Base-by-base conservation (phyloP, 1,140 invertebrate species). In the Psilanteris sp. region DNA sequence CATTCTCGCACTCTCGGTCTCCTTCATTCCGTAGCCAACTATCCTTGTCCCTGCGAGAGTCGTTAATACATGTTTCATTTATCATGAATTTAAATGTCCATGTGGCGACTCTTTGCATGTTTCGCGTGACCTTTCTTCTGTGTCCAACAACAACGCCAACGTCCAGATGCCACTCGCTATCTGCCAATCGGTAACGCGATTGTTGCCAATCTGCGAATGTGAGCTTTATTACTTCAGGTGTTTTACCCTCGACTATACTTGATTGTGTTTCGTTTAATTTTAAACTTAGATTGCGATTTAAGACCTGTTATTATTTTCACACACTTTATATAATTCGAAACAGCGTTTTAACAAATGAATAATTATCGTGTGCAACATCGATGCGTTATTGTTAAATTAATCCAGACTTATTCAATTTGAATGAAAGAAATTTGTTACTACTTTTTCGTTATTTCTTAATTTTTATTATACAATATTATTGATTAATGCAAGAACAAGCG, bases 51-150 rank as follows among this genome's bases (percentile, higher is more conserved):
- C 22, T 18, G 29, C 29, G 3, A 67, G 39, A 67, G 18, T 20
- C 31, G 50, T 46, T 67, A 62, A 74, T 67, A 59, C 61, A 52
- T 61, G 71, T 74, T 74, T 61, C 71, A 62, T 62, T 72, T 55
- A 72, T 72, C 57, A 62, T 55, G 48, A 46, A 72, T 59, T 55
- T 55, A 55, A 55, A 72, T 55, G 48, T 39, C 55, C 32, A 27
- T 48, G 39, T 26, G n/a, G 44, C 36, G 55, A 54, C 55, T 46
- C 62, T 52, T 55, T 46, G 8, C 9, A 2, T 37, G 9, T 44
- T 32, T 46, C 10, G 16, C 8, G 1, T 39, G 37, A 44, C 54
- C 29, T 59, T 59, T 36, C 54, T 59, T 59, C 20, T 24, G 20
- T 8, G 14, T 31, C 26, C 15, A 55, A 55, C 31, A 55, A 55